phyloP scores from a whole-genome alignment of 53 echinoderm and acorn worm genomes.

The Paracentrotus lividus region DNA sequence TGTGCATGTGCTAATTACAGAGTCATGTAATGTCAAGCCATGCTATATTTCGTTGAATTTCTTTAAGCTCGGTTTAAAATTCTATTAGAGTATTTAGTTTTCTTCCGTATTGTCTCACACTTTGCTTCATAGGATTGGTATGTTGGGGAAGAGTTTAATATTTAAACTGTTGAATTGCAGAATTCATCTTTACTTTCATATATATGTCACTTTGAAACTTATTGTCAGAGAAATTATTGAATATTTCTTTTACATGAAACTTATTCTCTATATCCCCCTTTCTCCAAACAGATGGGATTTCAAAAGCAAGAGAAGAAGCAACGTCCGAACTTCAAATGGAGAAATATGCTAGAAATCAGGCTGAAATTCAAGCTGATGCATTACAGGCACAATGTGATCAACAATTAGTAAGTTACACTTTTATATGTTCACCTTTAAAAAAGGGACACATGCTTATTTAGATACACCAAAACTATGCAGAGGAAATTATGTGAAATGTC shows the following conservation, averaged over 20 bases:
- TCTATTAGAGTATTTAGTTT: too few species aligned
- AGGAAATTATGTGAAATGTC: background rate
- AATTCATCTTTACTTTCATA: too few species aligned
- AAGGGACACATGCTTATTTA: too few species aligned
- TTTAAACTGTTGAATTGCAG: too few species aligned
- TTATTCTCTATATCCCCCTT: background rate
- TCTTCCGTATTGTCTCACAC: too few species aligned
- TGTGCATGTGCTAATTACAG: too few species aligned
- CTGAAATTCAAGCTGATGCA: conserved; percentile 92
- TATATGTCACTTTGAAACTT: too few species aligned
- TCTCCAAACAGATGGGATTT: conserved; percentile 74
- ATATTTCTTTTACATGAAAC: background rate
- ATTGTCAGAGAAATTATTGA: background rate
- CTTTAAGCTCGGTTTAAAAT: too few species aligned
- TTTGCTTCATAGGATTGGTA: too few species aligned
- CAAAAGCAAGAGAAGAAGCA: conserved; percentile 74
- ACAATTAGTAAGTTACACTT: conserved; percentile 87
- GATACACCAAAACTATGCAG: background rate
- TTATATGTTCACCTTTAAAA: background rate
- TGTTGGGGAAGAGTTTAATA: too few species aligned
- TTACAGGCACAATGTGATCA: conserved; percentile 88
- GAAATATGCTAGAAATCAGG: conserved; percentile 92
- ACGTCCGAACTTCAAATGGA: conserved; percentile 89
- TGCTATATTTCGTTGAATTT: too few species aligned
- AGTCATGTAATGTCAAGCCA: too few species aligned